A percentile compares a stretch with the other conserved stretches of the same genome.
Conservation (phyloP, 2,888 invertebrate species). For the Nezara viridula region DNA sequence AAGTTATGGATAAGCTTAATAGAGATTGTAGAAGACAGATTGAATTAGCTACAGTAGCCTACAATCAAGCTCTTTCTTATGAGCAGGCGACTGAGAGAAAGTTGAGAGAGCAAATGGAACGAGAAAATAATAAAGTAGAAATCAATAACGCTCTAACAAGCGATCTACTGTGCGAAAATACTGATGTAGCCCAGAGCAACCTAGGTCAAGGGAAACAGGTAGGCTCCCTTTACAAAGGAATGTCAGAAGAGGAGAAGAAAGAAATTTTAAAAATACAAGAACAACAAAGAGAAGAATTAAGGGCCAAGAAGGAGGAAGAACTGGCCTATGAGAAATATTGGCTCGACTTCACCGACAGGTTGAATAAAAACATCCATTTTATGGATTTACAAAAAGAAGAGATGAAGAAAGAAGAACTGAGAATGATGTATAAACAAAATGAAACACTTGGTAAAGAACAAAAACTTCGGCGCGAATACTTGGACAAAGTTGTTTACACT, state of each 20-base stretch:
- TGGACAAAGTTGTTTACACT: conserved; percentile 81
- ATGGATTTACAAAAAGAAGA: conserved; percentile 29
- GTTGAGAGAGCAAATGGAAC: conserved; percentile 54
- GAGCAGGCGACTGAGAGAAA: conserved; percentile 25
- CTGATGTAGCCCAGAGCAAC: conserved; percentile 82
- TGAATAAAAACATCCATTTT: neutral
- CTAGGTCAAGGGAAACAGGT: conserved; percentile 73
- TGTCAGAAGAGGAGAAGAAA: conserved; percentile 82
- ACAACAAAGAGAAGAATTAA: conserved; percentile 72
- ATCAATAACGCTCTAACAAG: conserved; percentile 86
- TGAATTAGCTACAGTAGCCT: conserved; percentile 80
- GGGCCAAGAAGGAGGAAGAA: conserved; percentile 32
- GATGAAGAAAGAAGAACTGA: conserved; percentile 44
- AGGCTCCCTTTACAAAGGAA: conserved; percentile 85
- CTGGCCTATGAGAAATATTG: conserved; percentile 26
- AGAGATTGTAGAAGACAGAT: conserved; percentile 81
- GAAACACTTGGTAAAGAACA: conserved; percentile 82
- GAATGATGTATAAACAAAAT: conserved; percentile 75
- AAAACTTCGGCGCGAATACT: conserved; percentile 79
- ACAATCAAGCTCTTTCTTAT: conserved; percentile 81
- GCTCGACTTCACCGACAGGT: conserved; percentile 29
- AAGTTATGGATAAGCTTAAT: conserved; percentile 80
- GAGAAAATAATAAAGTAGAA: conserved; percentile 70
- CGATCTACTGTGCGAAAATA: conserved; percentile 90
- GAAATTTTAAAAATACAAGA: conserved; percentile 81